Percentiles rank a stretch among this genome's conserved stretches.
Evolutionary conservation across 2,888 invertebrate species (phyloP).

Genomic region (Anoplius nigerrimus): DNA sequence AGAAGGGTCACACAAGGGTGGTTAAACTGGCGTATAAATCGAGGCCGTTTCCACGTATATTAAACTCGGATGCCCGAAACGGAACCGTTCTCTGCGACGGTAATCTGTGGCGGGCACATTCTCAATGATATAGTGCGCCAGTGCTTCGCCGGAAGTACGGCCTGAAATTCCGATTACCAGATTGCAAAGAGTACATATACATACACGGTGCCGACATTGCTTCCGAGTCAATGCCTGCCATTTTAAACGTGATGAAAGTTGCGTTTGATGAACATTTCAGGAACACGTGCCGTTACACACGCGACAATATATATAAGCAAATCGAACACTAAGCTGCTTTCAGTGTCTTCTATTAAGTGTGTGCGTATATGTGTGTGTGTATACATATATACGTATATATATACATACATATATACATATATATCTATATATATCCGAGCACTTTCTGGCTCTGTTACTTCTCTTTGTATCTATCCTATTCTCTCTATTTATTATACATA

Average conservation of each 20-base stretch:
- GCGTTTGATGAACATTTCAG: constrained; percentile 28
- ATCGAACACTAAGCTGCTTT: constrained; percentile 74
- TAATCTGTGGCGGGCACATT: too few relatives aligned
- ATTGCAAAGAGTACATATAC: not conserved
- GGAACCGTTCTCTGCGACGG: too few relatives aligned
- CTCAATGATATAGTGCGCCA: too few relatives aligned
- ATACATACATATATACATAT: constrained; percentile 36
- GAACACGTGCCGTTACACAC: constrained; percentile 60
- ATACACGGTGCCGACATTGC: constrained; percentile 12
- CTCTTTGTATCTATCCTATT: constrained; percentile 65
- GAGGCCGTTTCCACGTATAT: too few relatives aligned
- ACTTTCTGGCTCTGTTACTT: constrained; percentile 62
- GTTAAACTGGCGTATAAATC: too few relatives aligned
- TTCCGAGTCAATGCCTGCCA: constrained; percentile 11
- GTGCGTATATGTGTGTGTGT: constrained; percentile 31
- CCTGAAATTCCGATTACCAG: not conserved
- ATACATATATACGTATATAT: constrained; percentile 49
- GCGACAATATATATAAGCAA: constrained; percentile 64
- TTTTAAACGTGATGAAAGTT: constrained; percentile 23
- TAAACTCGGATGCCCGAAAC: too few relatives aligned
- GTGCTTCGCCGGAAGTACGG: constrained; percentile 1
- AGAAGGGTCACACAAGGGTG: constrained; percentile 53
- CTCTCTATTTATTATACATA: constrained; percentile 56
- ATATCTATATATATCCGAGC: constrained; percentile 58
- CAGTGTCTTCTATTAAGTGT: constrained; percentile 71